Evolutionary conservation across 2,113 vertebrate species (phyloP).

Genomic region (Nettapus auritus): DNA sequence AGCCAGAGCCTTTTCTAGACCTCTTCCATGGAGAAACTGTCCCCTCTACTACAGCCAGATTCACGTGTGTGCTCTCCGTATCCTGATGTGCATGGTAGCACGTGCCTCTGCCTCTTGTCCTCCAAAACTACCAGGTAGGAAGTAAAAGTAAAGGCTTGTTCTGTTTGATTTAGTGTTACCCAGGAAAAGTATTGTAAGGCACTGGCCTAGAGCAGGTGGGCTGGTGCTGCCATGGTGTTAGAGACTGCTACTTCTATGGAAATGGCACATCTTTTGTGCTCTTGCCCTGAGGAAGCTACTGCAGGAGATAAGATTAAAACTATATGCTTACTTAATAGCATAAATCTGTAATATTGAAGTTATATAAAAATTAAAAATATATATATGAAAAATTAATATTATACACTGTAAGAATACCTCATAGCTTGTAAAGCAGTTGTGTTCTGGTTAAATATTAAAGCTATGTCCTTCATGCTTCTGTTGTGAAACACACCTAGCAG

Average conservation of each 20-base stretch:
- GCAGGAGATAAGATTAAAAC: not conserved
- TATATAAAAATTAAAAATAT: not conserved
- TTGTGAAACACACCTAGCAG: not conserved
- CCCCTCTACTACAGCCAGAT: not conserved
- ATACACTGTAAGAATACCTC: not conserved
- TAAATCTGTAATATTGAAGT: not conserved
- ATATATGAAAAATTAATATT: not conserved
- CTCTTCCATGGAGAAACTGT: too few relatives aligned
- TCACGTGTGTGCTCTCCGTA: accelerated
- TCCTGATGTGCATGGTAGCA: accelerated
- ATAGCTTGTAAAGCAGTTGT: not conserved
- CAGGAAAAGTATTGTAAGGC: not conserved
- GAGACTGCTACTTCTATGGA: not conserved
- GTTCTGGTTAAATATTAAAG: not conserved
- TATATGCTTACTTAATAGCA: not conserved
- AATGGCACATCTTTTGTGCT: not conserved
- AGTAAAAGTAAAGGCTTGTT: not conserved
- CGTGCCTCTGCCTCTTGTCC: not conserved
- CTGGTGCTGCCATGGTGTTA: not conserved
- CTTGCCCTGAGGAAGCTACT: not conserved
- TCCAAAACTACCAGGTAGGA: not conserved
- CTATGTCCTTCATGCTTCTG: not conserved
- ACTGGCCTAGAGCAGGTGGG: not conserved
- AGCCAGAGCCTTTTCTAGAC: not conserved
- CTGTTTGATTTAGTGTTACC: accelerated